These are phyloP conservation scores for Theonella swinhoei DNA, from an alignment of 37 sponge, comb jelly and placozoan genomes.

Conservation along the genomic window DNA sequence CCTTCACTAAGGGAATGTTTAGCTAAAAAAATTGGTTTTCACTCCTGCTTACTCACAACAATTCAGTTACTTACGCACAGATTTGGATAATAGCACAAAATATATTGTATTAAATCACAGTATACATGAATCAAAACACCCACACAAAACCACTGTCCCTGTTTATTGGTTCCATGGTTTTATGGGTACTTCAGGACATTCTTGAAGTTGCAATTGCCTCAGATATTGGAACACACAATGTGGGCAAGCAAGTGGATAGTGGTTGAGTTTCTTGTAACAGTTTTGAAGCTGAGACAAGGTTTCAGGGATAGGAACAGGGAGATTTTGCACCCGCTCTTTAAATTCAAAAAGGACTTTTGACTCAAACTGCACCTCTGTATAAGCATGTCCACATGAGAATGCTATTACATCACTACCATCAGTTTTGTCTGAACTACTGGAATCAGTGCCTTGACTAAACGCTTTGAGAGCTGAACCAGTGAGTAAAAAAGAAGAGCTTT, in stretches of 20 bases:
- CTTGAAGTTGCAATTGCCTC: constrained; percentile 56
- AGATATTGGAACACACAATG: constrained; percentile 70
- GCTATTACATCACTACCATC: constrained; percentile 13
- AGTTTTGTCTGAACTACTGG: not conserved
- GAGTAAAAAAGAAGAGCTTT: constrained; percentile 8
- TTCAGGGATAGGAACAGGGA: constrained; percentile 38
- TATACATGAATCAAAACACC: not conserved
- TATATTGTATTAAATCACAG: not conserved
- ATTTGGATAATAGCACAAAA: not conserved
- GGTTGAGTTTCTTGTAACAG: constrained; percentile 27
- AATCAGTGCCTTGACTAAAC: not conserved
- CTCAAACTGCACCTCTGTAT: constrained; percentile 43
- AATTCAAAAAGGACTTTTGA: constrained; percentile 51
- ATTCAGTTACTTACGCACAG: not conserved
- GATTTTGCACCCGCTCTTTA: constrained; percentile 40
- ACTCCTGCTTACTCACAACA: not conserved
- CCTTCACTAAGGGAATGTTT: too few relatives aligned
- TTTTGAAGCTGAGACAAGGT: constrained; percentile 24
- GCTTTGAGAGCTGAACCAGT: constrained; percentile 13
- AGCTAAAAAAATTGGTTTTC: too few relatives aligned
- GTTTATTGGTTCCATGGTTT: constrained; percentile 73
- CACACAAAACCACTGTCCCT: too few relatives aligned
- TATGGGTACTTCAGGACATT: constrained; percentile 50
- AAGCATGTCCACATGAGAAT: constrained; percentile 74
- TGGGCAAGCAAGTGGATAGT: constrained; percentile 54